Conservation (phyloP, 2,888 invertebrate genomes). For the Chaitophorus viminalis region DNA sequence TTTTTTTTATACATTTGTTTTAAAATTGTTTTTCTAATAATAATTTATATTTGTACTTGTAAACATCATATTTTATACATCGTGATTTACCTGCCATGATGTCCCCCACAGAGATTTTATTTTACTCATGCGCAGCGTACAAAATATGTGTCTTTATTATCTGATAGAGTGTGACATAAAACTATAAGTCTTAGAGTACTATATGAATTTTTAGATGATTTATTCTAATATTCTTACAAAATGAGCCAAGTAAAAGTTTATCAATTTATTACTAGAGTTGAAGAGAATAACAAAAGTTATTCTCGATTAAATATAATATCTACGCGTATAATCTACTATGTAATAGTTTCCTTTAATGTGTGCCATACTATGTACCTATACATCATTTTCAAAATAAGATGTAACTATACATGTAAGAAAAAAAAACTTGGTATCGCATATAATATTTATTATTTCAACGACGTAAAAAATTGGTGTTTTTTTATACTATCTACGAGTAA, state of each 20-base stretch:
- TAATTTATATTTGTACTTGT: slow-evolving; percentile 16
- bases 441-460: not conserved
- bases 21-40: not conserved
- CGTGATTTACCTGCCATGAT: slow-evolving; percentile 28
- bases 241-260: slow-evolving; percentile 15
- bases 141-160: slow-evolving; percentile 7
- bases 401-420: not conserved
- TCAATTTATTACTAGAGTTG: slow-evolving; percentile 36
- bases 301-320: slow-evolving; percentile 15
- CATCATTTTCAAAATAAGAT: not conserved
- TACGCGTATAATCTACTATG: not conserved
- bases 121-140: not conserved
- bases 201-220: slow-evolving; percentile 19
- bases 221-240: slow-evolving; percentile 15
- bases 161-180: slow-evolving; percentile 45
- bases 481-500: not conserved
- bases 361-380: not conserved
- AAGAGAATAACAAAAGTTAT: slow-evolving; percentile 8
- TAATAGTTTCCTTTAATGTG: slow-evolving; percentile 1
- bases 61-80: not conserved
- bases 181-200: slow-evolving; percentile 4
- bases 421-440: slow-evolving; percentile 26
- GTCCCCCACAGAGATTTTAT: slow-evolving; percentile 36
- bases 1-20: not conserved
- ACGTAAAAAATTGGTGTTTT: not conserved